Conservation (phyloP, 2,888 invertebrate species). For the Tortricodes alternella region DNA sequence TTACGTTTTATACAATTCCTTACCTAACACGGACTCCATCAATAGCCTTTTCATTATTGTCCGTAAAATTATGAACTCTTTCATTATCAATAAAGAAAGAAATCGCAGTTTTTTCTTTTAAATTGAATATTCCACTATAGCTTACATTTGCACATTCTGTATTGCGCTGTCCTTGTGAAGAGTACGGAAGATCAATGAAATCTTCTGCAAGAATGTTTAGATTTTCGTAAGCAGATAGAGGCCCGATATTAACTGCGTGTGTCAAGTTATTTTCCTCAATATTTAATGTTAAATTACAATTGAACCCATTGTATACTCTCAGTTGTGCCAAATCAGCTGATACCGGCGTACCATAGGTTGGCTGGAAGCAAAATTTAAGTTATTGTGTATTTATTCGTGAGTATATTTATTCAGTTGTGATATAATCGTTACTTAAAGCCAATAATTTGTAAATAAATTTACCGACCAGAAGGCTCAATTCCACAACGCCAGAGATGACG, state of each 20-base stretch:
- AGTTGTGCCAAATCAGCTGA: constrained; percentile 83
- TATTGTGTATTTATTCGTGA: not conserved
- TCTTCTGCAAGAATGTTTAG: constrained; percentile 55
- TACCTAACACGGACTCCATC: constrained; percentile 68
- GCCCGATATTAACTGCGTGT: constrained; percentile 42
- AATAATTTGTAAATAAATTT: not conserved
- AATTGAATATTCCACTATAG: constrained; percentile 50
- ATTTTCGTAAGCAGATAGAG: constrained; percentile 70
- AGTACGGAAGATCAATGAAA: constrained; percentile 57
- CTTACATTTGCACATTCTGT: constrained; percentile 49
- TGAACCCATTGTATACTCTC: constrained; percentile 87
- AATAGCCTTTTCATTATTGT: constrained; percentile 71
- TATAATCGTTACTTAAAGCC: too few species aligned
- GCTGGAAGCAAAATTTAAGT: constrained; percentile 58
- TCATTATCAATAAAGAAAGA: constrained; percentile 62
- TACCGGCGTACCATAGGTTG: constrained; percentile 84
- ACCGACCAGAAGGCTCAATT: constrained; percentile 87
- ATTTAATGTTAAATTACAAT: constrained; percentile 77
- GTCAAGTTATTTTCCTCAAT: constrained; percentile 39
- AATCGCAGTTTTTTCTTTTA: constrained; percentile 64
- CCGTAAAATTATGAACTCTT: constrained; percentile 59
- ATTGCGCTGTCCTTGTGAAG: constrained; percentile 51
- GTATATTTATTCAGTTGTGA: constrained; percentile 1
- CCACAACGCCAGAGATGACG: constrained; percentile 93
- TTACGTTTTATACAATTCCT: constrained; percentile 21